Evolutionary conservation across 2,113 vertebrate genomes (phyloP), one percentile per base, ranked within the genome.

Genomic region (Ranitomeya variabilis): DNA sequence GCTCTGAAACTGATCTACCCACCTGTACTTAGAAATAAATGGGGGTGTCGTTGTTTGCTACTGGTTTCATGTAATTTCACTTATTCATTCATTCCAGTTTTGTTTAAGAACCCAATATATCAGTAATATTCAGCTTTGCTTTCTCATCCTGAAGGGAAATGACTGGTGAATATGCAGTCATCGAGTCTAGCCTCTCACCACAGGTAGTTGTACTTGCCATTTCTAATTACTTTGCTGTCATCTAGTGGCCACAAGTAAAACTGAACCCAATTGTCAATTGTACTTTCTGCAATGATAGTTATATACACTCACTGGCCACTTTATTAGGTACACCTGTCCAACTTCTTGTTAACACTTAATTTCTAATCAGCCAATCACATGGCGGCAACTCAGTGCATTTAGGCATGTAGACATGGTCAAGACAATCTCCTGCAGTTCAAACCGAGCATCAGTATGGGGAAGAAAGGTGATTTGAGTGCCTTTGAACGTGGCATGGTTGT

Each of bases 171-270:
- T 78, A 1, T 52, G 19, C 76, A 55, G 21, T n/a, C 76, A 5
- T 26, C 31, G 23, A 31, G 7, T 5, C 10, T 12, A 23, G 51
- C 1, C 0, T n/a, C n/a, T 45, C 14, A 51, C 0, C 31, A 4
- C 16, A 1, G 1, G 82, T 10, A 55, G 57, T 16, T n/a, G 9
- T 37, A 31, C 14, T 16, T 8, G 19, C 31, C n/a, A 57, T 80
- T 71, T 71, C 51, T 18, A 80, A 87, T 87, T 64, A 37, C 86
- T 69, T 37, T 87, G 86, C 62, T 79, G 18, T 52, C 86, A 87
- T 87, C 86, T 81, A 81, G 77, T 87, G 86, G 78, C 7, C 52
- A 57, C 4, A 11, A 18, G 2, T 7, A 45, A 2, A 76, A 76
- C 73, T 76, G 73, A 6, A 8, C 15, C 0, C 71, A 67, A 13